Evolutionary conservation across 2,888 invertebrate genomes (phyloP).

Genomic region (Pyrgus malvae): DNA sequence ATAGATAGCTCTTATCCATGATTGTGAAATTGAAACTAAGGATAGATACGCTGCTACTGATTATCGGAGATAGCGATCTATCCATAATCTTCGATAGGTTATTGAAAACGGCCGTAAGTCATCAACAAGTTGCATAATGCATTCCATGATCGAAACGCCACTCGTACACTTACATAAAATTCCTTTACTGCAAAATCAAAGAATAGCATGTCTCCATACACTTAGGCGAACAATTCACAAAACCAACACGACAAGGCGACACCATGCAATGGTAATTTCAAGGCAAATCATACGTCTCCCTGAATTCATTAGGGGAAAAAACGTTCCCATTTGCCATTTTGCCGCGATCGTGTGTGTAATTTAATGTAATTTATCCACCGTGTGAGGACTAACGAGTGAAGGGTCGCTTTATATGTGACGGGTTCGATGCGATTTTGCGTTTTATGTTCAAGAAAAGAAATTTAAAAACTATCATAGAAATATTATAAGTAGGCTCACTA

Average conservation of each 20-base stretch:
- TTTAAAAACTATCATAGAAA: too few relatives aligned
- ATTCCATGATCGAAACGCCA: too few relatives aligned
- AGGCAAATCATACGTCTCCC: conserved; percentile 23
- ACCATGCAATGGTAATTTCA: conserved; percentile 21
- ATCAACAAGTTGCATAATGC: too few relatives aligned
- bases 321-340: conserved; percentile 12
- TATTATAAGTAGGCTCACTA: too few relatives aligned
- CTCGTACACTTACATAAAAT: not conserved
- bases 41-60: too few relatives aligned
- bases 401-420: conserved; percentile 4
- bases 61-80: too few relatives aligned
- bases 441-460: too few relatives aligned
- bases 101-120: too few relatives aligned
- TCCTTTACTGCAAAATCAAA: not conserved
- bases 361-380: conserved; percentile 22
- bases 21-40: too few relatives aligned
- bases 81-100: too few relatives aligned
- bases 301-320: conserved; percentile 25
- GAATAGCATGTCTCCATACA: not conserved
- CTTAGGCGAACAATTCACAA: not conserved
- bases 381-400: conserved; percentile 19
- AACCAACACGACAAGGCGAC: conserved; percentile 15
- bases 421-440: too few relatives aligned
- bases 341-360: conserved; percentile 20
- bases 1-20: too few relatives aligned